Evolutionary conservation across 2,113 vertebrate genomes (phyloP).

Genomic region (Potamarius usumacintae): DNA sequence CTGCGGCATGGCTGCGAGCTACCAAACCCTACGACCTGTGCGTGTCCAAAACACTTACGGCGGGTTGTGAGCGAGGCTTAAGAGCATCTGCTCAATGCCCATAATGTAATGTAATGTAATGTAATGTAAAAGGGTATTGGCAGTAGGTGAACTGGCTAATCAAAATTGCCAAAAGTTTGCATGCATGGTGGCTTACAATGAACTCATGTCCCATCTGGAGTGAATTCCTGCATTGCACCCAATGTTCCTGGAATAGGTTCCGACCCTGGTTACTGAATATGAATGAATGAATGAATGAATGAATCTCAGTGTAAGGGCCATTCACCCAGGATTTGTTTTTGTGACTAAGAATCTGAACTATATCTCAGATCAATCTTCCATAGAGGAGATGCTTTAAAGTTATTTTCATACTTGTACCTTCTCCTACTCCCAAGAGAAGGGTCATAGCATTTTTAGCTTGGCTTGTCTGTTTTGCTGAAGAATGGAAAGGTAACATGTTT

Average conservation of each 20-base stretch:
- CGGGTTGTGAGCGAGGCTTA: no score
- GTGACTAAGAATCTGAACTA: not conserved
- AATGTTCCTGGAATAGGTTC: not conserved
- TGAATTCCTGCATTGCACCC: not conserved
- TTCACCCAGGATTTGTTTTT: not conserved
- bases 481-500: not conserved
- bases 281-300: not conserved
- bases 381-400: not conserved
- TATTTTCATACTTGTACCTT: not conserved
- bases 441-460: not conserved
- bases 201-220: not conserved
- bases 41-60: no score
- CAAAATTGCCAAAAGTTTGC: not conserved
- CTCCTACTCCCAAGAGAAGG: not conserved
- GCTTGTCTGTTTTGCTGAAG: slow-evolving; percentile 1
- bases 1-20: no score
- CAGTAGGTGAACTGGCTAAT: not conserved
- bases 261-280: not conserved
- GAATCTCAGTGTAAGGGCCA: not conserved
- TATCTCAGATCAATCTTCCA: not conserved
- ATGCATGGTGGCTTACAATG: not conserved
- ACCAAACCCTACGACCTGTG: no score
- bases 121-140: no score
- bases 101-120: no score
- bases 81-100: no score